These are phyloP conservation scores for Accipiter virgatus DNA, from an alignment of 2,113 vertebrate genomes.

Conservation along the genomic window DNA sequence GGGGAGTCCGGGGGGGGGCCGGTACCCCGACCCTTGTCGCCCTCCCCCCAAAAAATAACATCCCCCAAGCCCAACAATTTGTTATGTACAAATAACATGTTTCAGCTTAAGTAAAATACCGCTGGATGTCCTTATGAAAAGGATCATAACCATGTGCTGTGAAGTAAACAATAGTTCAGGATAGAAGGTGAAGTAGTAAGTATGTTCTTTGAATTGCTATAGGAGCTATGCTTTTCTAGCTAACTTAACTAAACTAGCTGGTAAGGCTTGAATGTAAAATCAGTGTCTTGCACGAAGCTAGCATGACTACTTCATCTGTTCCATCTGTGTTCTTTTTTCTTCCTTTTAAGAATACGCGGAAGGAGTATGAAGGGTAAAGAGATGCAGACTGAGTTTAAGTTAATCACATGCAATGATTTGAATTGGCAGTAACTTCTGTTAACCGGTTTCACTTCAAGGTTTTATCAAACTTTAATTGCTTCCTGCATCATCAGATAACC, in stretches of 20 bases:
- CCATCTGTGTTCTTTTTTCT: background rate
- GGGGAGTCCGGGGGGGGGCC: too few species aligned
- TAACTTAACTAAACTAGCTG: background rate
- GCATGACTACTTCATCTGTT: background rate
- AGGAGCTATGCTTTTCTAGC: background rate
- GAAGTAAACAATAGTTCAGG: background rate
- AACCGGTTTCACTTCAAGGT: background rate
- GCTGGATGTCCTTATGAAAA: background rate
- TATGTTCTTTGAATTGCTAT: background rate
- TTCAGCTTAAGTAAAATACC: background rate
- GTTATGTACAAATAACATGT: background rate
- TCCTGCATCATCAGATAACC: background rate
- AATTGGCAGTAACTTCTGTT: background rate
- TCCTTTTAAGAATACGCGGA: fast-evolving
- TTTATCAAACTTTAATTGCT: background rate
- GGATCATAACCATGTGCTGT: background rate
- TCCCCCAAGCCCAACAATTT: background rate
- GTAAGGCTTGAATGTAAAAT: background rate
- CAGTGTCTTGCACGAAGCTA: background rate
- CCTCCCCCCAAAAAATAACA: too few species aligned
- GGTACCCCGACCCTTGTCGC: too few species aligned
- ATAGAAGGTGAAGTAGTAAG: background rate
- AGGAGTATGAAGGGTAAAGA: background rate
- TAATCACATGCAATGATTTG: background rate
- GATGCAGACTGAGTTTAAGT: background rate